These are phyloP conservation scores for Phodopus roborovskii DNA, from an alignment of 2,113 vertebrate genomes.

Conservation along the genomic window DNA sequence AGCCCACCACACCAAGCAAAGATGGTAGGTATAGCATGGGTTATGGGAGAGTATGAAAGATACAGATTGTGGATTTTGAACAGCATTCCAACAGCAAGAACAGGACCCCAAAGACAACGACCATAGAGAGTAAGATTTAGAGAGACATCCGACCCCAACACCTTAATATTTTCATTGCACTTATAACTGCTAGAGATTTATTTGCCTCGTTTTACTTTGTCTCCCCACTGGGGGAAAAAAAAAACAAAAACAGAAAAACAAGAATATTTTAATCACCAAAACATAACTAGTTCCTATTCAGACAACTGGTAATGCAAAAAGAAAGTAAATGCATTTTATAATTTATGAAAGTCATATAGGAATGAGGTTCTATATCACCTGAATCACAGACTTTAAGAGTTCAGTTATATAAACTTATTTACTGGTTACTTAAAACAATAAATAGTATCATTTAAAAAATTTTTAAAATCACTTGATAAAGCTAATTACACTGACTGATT, in stretches of 20 bases:
- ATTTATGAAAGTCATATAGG: not conserved
- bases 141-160: not conserved
- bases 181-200: no score
- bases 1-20: not conserved
- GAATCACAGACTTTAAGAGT: not conserved
- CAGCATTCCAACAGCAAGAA: not conserved
- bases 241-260: slow-evolving; percentile 4
- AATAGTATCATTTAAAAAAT: slow-evolving; percentile 6
- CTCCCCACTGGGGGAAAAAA: slow-evolving; percentile 18
- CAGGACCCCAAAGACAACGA: not conserved
- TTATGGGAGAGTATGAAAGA: not conserved
- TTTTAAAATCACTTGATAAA: slow-evolving; percentile 14
- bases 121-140: not conserved
- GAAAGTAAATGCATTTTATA: slow-evolving; percentile 17
- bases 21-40: not conserved
- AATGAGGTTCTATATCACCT: not conserved
- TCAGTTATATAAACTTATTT: not conserved
- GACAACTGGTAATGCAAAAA: not conserved
- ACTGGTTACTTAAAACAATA: slow-evolving; percentile 16
- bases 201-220: slow-evolving; percentile 14
- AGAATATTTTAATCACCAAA: slow-evolving; percentile 39
- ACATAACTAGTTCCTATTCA: not conserved
- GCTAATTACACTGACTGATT: not conserved
- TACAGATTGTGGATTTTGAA: no score
- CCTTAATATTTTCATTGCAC: slow-evolving; percentile 18